These are phyloP conservation scores for Lepilemur ruficaudatus DNA, from an alignment of 2,797 vertebrate species.

Conservation along the genomic window DNA sequence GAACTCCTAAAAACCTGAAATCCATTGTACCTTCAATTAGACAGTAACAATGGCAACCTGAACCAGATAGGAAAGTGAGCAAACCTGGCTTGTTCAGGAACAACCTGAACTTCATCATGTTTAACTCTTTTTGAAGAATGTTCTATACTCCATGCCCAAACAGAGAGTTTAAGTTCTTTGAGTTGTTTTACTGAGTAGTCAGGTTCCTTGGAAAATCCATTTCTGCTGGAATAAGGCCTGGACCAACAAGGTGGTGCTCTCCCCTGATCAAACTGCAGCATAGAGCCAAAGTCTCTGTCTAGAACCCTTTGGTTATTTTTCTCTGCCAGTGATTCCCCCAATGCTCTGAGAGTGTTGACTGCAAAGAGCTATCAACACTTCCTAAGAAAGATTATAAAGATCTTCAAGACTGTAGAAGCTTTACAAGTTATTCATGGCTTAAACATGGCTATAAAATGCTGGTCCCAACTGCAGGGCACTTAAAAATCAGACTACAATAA, in stretches of 20 bases:
- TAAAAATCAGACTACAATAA: not conserved
- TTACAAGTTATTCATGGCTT: not conserved
- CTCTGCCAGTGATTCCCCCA: not conserved
- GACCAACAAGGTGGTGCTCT: not conserved
- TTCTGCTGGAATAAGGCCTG: not conserved
- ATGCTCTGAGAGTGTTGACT: not conserved
- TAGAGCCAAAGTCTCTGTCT: not conserved
- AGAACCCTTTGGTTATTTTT: not conserved
- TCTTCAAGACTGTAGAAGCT: not conserved
- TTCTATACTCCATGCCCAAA: not conserved
- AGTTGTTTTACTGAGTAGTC: not conserved
- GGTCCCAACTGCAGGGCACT: not conserved
- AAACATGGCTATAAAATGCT: not conserved
- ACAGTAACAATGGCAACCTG: not conserved
- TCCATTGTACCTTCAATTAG: not conserved
- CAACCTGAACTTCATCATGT: not conserved
- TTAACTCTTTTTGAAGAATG: not conserved
- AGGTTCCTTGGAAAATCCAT: not conserved
- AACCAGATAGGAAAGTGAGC: not conserved
- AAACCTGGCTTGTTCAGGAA: not conserved
- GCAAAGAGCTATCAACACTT: not conserved
- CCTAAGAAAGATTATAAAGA: not conserved
- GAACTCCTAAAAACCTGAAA: not conserved
- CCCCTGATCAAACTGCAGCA: too few relatives aligned
- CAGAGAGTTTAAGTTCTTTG: not conserved